Evolutionary conservation across 2,113 vertebrate genomes (phyloP).

Genomic region (Grammomys dolichurus): DNA sequence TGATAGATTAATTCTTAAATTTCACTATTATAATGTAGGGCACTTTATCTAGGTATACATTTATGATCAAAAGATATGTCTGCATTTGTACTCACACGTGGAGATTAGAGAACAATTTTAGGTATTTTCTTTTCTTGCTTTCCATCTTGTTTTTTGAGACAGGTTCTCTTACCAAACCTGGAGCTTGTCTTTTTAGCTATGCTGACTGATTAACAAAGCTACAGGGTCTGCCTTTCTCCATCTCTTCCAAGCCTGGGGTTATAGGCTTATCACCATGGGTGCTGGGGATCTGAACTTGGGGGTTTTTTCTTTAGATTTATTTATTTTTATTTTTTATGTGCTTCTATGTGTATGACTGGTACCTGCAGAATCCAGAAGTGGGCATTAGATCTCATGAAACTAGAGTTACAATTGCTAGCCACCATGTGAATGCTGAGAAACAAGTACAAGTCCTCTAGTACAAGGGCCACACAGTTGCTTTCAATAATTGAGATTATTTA

Average conservation of each 20-base stretch:
- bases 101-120: background rate
- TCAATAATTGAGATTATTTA: background rate
- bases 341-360: background rate
- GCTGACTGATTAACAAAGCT: background rate
- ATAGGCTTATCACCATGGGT: background rate
- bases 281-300: background rate
- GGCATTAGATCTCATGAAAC: background rate
- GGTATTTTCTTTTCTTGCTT: background rate
- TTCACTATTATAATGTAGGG: background rate
- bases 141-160: background rate
- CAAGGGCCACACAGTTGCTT: background rate
- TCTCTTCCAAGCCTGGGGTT: background rate
- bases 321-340: background rate
- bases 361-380: background rate
- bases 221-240: background rate
- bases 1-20: background rate
- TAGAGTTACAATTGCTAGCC: background rate
- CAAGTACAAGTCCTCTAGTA: background rate
- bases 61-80: background rate
- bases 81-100: background rate
- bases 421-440: background rate
- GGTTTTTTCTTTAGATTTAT: background rate
- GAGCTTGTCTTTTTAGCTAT: background rate
- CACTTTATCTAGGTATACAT: background rate
- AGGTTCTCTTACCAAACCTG: background rate